Base-by-base conservation (phyloP, 2,113 vertebrate genomes). In the Pelodiscus sinensis region DNA sequence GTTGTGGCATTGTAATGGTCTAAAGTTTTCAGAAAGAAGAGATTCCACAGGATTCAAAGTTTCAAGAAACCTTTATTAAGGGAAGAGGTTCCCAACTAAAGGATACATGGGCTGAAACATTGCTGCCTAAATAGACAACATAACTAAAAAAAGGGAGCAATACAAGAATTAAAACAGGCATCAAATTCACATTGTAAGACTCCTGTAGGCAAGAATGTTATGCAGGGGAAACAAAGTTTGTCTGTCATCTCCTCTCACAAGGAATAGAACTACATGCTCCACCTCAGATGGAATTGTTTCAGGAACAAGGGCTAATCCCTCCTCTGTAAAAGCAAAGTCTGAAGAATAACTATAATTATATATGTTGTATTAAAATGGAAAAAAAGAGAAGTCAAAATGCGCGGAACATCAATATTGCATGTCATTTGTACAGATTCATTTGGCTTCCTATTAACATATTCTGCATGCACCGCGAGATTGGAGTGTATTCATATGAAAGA, bases 61-160 rank as follows among this genome's bases (percentile, higher is more conserved):
- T 88, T 93, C 87, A 88, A 85, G 62, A 79, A 55, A 3, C 4
- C 78, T 21, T 82, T 77, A 75, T 24, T 44, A 77, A 77, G 38
- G 73, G 58, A 93, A 80, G 73, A 89, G 31, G 56, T 90, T 85
- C 52, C 71, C 73, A 81, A 90, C 91, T 25, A 83, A 60, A 56
- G 15, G 38, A 15, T 80, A 71, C 27, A 27, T 25, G 29, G 90
- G 35, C 50, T 65, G 31, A 11, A 68, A 77, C 31, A 16, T 16
- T 21, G 51, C 15, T 81, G 9, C 9, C 78, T 81, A 65, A 77
- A 81, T 0, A 27, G 44, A n/a, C 14, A 86, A 4, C 0, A 56
- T 27, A 77, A 51, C 4, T 77, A 3, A 55, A 86, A 86, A 90
- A 92, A 79, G 56, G 27, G 27, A 82, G 14, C 14, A 44, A 19